phyloP scores from a whole-genome alignment of 1,140 invertebrate genomes.

The Drosophila nigrodunni region DNA sequence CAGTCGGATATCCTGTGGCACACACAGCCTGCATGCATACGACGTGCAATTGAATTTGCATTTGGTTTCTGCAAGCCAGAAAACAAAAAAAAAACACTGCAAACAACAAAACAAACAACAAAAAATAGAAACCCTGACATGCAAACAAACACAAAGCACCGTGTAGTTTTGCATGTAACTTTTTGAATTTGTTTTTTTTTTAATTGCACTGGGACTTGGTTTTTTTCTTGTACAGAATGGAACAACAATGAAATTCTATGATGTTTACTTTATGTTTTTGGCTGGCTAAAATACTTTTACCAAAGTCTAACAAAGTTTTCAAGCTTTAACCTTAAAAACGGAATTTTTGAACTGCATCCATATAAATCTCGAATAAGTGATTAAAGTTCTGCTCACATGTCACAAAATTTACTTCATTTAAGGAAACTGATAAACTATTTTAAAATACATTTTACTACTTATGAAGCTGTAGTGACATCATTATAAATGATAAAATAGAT shows the following conservation, averaged over 20 bases:
- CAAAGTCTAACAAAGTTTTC: constrained; percentile 22
- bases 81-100: constrained; percentile 33
- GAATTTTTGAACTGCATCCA: not conserved
- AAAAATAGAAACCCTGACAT: constrained; percentile 27
- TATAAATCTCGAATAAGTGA: not conserved
- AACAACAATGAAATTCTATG: constrained; percentile 68
- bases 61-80: constrained; percentile 56
- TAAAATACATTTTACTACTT: too few relatives aligned
- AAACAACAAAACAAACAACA: constrained; percentile 27
- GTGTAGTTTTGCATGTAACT: constrained; percentile 61
- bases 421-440: too few relatives aligned
- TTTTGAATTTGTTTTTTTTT: constrained; percentile 70
- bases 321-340: constrained; percentile 20
- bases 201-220: constrained; percentile 62
- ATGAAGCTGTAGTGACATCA: too few relatives aligned
- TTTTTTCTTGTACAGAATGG: constrained; percentile 33
- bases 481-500: not conserved
- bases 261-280: constrained; percentile 45
- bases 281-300: constrained; percentile 13
- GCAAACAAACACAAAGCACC: constrained; percentile 50
- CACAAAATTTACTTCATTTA: too few relatives aligned
- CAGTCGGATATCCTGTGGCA: constrained; percentile 72
- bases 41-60: constrained; percentile 77
- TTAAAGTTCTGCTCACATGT: not conserved
- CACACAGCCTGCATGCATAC: constrained; percentile 55